Conservation (phyloP, 2,113 vertebrate species). For the Urocitellus parryii region DNA sequence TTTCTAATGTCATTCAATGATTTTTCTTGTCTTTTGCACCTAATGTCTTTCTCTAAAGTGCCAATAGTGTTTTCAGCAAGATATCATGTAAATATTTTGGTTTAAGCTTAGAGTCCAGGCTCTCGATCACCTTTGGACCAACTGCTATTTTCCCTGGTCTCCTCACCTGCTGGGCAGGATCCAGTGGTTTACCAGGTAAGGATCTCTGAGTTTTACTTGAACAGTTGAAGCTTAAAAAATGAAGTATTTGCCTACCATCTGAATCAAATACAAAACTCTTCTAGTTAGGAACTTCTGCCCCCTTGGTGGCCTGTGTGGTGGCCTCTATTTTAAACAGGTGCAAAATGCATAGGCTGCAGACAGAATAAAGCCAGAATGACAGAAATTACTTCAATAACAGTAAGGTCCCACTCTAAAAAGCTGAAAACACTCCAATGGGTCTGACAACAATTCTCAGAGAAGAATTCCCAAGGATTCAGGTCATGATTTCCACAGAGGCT, state of each 20-base stretch:
- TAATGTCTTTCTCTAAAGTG: background rate
- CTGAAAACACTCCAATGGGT: background rate
- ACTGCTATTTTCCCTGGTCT: background rate
- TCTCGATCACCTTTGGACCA: background rate
- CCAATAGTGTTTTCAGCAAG: background rate
- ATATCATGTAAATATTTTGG: background rate
- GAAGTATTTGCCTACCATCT: background rate
- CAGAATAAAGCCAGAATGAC: background rate
- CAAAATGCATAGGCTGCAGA: background rate
- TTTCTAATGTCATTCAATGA: background rate
- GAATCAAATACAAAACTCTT: background rate
- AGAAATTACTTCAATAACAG: background rate
- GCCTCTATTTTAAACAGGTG: background rate
- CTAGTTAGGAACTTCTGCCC: background rate
- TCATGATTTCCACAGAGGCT: background rate
- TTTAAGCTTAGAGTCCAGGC: background rate
- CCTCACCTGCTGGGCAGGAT: background rate
- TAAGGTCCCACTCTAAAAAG: background rate
- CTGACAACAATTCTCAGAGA: background rate
- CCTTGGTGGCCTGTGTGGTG: background rate
- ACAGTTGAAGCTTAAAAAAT: background rate
- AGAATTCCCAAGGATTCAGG: background rate
- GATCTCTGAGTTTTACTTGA: conserved; percentile 8
- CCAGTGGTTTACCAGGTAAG: background rate
- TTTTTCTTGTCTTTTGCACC: background rate